These are phyloP conservation scores for Euura saliciscinereae DNA, from an alignment of 1,140 invertebrate species.

Conservation along the genomic window DNA sequence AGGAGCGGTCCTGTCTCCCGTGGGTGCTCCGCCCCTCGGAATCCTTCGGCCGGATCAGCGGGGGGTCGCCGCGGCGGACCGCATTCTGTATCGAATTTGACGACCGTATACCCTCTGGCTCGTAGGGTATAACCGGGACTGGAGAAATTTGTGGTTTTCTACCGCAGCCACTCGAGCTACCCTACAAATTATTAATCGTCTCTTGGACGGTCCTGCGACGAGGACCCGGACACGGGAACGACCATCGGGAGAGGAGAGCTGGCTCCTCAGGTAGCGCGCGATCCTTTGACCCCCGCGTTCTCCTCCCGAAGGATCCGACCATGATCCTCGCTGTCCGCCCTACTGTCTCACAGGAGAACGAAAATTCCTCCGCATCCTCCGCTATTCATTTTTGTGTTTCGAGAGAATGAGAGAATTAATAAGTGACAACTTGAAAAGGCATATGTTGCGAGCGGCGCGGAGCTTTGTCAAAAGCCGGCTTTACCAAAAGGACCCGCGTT, in stretches of 20 bases:
- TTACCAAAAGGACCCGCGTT: conserved; percentile 29
- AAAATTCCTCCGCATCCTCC: conserved; percentile 28
- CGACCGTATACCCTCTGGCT: conserved; percentile 23
- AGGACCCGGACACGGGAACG: conserved; percentile 17
- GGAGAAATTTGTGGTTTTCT: conserved; percentile 31
- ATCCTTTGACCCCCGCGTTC: conserved; percentile 48
- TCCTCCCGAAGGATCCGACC: conserved; percentile 29
- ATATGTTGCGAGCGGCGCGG: conserved; percentile 49
- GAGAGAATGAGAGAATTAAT: conserved; percentile 50
- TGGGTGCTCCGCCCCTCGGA: conserved; percentile 28
- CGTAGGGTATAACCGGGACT: neutral
- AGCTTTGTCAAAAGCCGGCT: conserved; percentile 11
- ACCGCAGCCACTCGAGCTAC: conserved; percentile 18
- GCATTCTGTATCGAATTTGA: conserved; percentile 43
- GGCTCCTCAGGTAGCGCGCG: conserved; percentile 49
- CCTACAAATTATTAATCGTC: conserved; percentile 33
- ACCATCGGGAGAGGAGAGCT: conserved; percentile 15
- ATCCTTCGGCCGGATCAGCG: conserved; percentile 42
- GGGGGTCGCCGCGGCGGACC: conserved; percentile 36
- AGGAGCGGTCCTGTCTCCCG: conserved; percentile 1
- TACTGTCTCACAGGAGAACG: conserved; percentile 26
- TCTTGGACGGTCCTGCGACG: conserved; percentile 26
- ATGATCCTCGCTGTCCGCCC: conserved; percentile 26
- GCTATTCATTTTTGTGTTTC: conserved; percentile 42
- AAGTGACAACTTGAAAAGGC: conserved; percentile 53